phyloP scores from a whole-genome alignment of 2,113 vertebrate species.

The Hyla sarda region DNA sequence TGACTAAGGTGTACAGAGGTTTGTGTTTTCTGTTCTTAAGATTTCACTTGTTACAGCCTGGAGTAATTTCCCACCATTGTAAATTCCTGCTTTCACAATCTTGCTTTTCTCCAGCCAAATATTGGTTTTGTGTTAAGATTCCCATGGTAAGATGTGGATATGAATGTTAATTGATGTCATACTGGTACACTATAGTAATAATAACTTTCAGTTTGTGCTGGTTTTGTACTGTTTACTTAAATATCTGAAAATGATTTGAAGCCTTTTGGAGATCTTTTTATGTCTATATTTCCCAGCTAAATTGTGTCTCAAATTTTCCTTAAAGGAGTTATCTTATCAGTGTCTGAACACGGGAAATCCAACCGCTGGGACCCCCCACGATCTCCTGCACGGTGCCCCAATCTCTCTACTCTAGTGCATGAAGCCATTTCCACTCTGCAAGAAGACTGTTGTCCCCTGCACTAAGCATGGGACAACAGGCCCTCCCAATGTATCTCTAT shows the following conservation, averaged over 20 bases:
- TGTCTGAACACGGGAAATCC: no score
- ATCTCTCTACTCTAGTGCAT: no score
- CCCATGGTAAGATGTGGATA: conserved; percentile 36
- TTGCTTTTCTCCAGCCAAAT: not conserved
- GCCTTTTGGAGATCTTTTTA: not conserved
- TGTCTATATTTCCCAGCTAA: not conserved
- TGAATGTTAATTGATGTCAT: conserved; percentile 35
- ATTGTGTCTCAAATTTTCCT: not conserved
- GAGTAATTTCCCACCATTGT: conserved; percentile 37
- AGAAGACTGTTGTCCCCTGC: no score
- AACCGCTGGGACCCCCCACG: no score
- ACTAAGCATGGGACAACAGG: no score
- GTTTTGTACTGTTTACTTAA: not conserved
- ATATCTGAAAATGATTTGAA: not conserved
- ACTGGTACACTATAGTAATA: not conserved
- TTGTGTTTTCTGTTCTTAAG: conserved; percentile 9
- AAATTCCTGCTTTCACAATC: conserved; percentile 32
- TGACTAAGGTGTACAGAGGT: conserved; percentile 5
- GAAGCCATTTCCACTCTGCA: no score
- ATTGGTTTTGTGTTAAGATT: conserved; percentile 29
- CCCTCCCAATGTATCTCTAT: no score
- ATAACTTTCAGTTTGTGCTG: not conserved
- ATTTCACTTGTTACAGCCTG: conserved; percentile 22
- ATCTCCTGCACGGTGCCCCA: no score
- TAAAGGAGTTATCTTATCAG: no score